phyloP scores from a whole-genome alignment of 1,140 invertebrate genomes.

The Physella acuta region DNA sequence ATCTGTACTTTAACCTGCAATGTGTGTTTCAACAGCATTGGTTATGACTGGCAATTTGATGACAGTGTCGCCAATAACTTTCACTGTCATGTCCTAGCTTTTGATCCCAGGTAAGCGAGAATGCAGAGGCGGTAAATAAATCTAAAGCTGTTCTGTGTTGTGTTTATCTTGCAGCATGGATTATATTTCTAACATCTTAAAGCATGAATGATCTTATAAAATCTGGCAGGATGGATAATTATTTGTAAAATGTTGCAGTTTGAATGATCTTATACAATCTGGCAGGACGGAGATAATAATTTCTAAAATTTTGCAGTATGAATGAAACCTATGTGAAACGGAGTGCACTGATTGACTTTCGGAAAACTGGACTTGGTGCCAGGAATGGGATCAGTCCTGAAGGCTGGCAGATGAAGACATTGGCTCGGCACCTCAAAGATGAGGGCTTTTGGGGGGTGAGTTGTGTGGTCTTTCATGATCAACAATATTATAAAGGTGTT shows the following conservation, averaged over 20 bases:
- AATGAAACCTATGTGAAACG: too few species aligned
- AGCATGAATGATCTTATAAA: too few species aligned
- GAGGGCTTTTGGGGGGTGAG: slow-evolving; percentile 36
- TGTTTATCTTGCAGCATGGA: background rate
- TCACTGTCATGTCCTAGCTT: slow-evolving; percentile 40
- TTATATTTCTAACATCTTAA: too few species aligned
- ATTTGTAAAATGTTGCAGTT: too few species aligned
- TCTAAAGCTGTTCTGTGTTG: background rate
- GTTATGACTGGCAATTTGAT: slow-evolving; percentile 46
- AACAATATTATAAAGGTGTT: too few species aligned
- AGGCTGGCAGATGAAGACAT: slow-evolving; percentile 40
- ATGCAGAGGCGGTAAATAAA: background rate
- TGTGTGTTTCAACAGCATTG: too few species aligned
- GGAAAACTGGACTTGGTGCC: slow-evolving; percentile 32
- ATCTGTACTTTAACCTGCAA: too few species aligned
- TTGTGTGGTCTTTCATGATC: background rate
- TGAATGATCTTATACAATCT: too few species aligned
- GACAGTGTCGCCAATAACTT: slow-evolving; percentile 40
- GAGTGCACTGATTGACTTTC: slow-evolving; percentile 33
- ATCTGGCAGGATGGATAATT: too few species aligned
- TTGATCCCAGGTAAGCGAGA: slow-evolving; percentile 41
- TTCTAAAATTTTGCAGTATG: too few species aligned
- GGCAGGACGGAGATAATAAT: too few species aligned
- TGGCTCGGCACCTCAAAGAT: slow-evolving; percentile 30
- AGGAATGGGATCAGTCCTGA: slow-evolving; percentile 31